A percentile compares a stretch with the other conserved stretches of the same genome.
These are phyloP conservation scores for Macrophya annulata DNA, from an alignment of 2,888 invertebrate species.

Conservation along the genomic window DNA sequence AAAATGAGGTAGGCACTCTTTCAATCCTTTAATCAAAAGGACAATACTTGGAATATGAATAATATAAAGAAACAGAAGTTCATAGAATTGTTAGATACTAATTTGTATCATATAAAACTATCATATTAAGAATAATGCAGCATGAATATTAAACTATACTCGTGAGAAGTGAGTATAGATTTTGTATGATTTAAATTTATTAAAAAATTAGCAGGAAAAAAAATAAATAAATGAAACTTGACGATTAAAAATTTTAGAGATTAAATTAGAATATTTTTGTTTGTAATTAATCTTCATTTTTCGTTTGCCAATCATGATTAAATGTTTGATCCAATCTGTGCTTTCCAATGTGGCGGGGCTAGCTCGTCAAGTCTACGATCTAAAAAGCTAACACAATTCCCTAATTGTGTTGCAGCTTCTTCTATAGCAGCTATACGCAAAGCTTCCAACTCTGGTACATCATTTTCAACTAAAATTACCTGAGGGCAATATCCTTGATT, in stretches of 20 bases:
- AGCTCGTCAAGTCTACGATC: conserved; percentile 80
- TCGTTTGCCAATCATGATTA: conserved; percentile 45
- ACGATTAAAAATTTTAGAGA: not conserved
- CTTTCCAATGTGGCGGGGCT: conserved; percentile 79
- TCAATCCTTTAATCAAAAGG: not conserved
- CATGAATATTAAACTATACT: not conserved
- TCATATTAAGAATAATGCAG: not conserved
- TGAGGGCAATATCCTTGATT: conserved; percentile 45
- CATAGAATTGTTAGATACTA: not conserved
- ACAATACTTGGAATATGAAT: not conserved
- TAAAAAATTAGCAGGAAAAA: not conserved
- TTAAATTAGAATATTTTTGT: not conserved
- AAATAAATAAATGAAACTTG: not conserved
- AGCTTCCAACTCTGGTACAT: conserved; percentile 79
- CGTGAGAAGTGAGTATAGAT: not conserved
- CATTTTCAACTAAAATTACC: conserved; percentile 73
- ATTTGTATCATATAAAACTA: not conserved
- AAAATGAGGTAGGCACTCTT: not conserved
- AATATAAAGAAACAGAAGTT: not conserved
- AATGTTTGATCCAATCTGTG: conserved; percentile 69
- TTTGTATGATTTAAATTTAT: not conserved
- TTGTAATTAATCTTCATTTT: not conserved
- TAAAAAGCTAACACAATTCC: conserved; percentile 79
- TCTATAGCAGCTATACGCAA: conserved; percentile 79
- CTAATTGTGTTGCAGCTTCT: conserved; percentile 78